Base-by-base conservation (phyloP, 2,888 invertebrate genomes). In the Phaonia tiefii region DNA sequence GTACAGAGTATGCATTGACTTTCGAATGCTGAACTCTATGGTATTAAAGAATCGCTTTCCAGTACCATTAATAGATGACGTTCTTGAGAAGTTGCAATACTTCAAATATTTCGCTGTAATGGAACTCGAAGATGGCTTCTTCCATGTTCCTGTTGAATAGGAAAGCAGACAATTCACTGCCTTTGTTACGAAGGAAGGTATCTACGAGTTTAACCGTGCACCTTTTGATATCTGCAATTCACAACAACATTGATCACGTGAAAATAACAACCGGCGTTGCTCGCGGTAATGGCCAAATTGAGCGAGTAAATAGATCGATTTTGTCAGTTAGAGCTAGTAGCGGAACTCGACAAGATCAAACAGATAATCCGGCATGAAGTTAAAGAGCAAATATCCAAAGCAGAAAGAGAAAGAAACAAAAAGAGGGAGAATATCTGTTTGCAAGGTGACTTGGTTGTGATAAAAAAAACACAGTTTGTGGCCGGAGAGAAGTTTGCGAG, bases 1-100 rank as follows among this genome's bases (percentile, higher is more conserved):
- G n/a, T 75, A 84, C 49, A 79, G 85, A 46, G 56, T 86, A 17
- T 85, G 86, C 42, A 77, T 86, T 1, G 86, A 86, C 54, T 85
- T 74, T 76, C 72, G 80, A 0, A 73, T 78, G 20, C 20, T 84
- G 60, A 84, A 84, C 58, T 37, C 71, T 17, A 25, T 75, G 39
- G 78, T 80, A 10, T 37, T 75, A n/a, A 83, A 72, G 54, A 74
- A 78, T 46, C 31, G 75, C 11, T 75, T 78, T 65, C 83, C 81
- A 54, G 75, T 79, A 42, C 80, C 83, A 20, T 22, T 82, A 31
- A 65, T 82, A 3, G 81, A 81, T 11, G 75, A 80, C 17, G 76
- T 77, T 8, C 51, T 80, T 8, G 60, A 70, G 4, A 67, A 65
- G 49, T 15, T 80, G n/a, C 72, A 73, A 5, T 67, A 20, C 1